Evolutionary conservation across 2,797 vertebrate genomes (phyloP), one percentile per base, ranked within the genome.

Genomic region (Malacoctenus gilli): DNA sequence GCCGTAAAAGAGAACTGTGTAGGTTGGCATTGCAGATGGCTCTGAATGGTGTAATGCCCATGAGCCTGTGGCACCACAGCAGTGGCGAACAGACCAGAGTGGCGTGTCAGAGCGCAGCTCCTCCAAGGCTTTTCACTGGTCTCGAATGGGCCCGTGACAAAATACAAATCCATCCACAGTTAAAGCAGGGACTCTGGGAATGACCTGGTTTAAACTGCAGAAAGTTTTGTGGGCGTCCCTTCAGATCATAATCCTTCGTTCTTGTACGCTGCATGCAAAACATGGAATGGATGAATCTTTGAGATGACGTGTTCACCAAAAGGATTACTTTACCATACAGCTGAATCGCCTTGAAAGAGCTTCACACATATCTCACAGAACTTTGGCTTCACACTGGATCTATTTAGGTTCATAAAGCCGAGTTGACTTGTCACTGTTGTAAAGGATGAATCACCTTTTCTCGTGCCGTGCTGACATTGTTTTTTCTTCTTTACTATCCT

Each of bases 1-100:
- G 1, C 46, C 28, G 34, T 1, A 2, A 28, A 28, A 28, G 9
- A 28, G 0, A 4, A 19, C 16, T 38, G 16, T 20, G 16, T 20
- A 15, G 8, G 8, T 22, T 52, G 4, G 16, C 40, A 1, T 14
- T 11, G 18, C 5, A 1, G 21, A 38, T 8, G 32, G 15, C 5
- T 55, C 31, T 32, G 15, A 43, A 57, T 31, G 38, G 30, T 37
- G 32, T 16, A 37, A 25, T 15, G 32, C 8, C 51, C 16, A 13
- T 6, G 19, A 48, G 19, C n/a, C 41, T 35, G 10, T 28, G 31
- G 4, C 3, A 1, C 11, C 21, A n/a, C 12, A 32, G 37, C 8
- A 21, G 20, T 31, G 32, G 11, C 31, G n/a, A 36, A n/a, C 13
- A 15, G 31, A 9, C 1, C 12, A 49, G 19, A 43, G 32, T 39